phyloP scores from a whole-genome alignment of 1,140 invertebrate species.

The Delia radicum region DNA sequence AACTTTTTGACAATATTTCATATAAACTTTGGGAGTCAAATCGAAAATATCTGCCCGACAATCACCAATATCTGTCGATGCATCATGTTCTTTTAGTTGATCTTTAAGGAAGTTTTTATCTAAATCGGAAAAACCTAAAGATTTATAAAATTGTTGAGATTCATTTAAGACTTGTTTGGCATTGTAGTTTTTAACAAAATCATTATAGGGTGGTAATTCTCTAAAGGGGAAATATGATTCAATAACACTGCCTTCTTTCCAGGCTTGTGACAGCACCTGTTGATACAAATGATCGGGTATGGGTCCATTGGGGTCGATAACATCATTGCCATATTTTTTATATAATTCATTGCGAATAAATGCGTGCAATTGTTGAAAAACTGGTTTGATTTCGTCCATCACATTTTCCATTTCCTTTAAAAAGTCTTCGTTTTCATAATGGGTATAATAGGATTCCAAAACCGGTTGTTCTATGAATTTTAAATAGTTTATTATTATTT shows the following conservation, averaged over 20 bases:
- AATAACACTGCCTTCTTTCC: constrained; percentile 46
- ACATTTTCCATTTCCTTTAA: constrained; percentile 59
- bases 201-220: constrained; percentile 44
- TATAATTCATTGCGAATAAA: constrained; percentile 77
- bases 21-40: constrained; percentile 42
- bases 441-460: constrained; percentile 49
- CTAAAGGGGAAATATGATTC: constrained; percentile 41
- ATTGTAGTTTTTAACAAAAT: constrained; percentile 36
- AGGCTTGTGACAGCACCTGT: constrained; percentile 48
- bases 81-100: constrained; percentile 46
- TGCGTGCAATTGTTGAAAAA: constrained; percentile 85
- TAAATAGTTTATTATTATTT: too few relatives aligned
- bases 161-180: constrained; percentile 41
- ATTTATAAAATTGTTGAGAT: constrained; percentile 46
- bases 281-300: constrained; percentile 86
- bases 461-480: constrained; percentile 40
- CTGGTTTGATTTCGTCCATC: constrained; percentile 69
- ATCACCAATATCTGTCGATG: constrained; percentile 42
- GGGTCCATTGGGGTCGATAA: constrained; percentile 69
- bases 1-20: constrained; percentile 51
- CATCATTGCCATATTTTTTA: constrained; percentile 69
- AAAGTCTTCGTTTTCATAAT: constrained; percentile 60
- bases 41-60: constrained; percentile 49
- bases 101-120: constrained; percentile 40
- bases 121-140: constrained; percentile 39